Evolutionary conservation across 2,113 vertebrate genomes (phyloP), one percentile per base, ranked within the genome.

Genomic region (Electrona antarctica): DNA sequence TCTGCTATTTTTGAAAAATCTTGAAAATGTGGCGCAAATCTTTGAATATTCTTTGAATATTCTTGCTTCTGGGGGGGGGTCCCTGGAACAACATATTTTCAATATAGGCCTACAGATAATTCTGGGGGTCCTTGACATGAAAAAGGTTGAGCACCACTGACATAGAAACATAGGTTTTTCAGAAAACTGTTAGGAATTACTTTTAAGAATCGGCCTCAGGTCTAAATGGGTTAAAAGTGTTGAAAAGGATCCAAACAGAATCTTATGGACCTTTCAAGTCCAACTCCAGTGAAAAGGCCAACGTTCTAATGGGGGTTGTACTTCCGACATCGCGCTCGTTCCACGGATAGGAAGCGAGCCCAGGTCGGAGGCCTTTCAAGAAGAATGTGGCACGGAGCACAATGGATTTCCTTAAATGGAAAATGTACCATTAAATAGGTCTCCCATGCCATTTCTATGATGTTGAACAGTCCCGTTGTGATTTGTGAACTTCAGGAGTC

Each of bases 181-280:
- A n/a, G n/a, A n/a, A n/a, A n/a, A n/a, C n/a, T n/a, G n/a, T n/a
- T n/a, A n/a, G n/a, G n/a, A n/a, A n/a, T n/a, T n/a, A n/a, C n/a
- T n/a, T n/a, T n/a, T n/a, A n/a, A n/a, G n/a, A n/a, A n/a, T n/a
- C n/a, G n/a, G n/a, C n/a, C n/a, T n/a, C n/a, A n/a, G n/a, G n/a
- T n/a, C n/a, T n/a, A n/a, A n/a, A 4, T 2, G 29, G 29, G 29
- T 33, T 33, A 66, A 74, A 77, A 76, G 62, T 73, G 69, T 12
- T 78, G 67, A 81, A 73, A 83, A 76, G 58, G 65, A 48, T 61
- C 47, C 66, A 59, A 14, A 50, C 50, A 59, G 64, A 29, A 49
- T 65, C 81, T 81, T 59, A 10, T 51, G 29, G 46, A 64, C 57
- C 69, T 77, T 77, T 48, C 48, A 62, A 77, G 57, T 85, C 62